phyloP scores from a whole-genome alignment of 2,888 invertebrate genomes.

The Pteria penguin region DNA sequence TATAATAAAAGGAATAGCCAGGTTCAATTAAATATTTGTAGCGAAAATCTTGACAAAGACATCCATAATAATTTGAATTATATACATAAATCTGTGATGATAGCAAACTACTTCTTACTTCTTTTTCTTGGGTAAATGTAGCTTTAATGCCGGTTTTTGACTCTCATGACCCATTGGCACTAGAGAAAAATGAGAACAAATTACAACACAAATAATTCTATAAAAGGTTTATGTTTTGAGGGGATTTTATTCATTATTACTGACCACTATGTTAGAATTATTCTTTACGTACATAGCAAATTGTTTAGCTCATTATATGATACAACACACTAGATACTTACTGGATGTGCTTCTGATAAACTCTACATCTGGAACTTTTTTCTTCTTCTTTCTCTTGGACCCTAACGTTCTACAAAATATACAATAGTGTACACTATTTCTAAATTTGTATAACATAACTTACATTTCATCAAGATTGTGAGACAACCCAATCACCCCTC shows the following conservation, averaged over 20 bases:
- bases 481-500: no score
- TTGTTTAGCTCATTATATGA: not conserved
- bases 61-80: no score
- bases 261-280: no score
- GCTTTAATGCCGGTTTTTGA: not conserved
- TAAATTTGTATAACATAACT: no score
- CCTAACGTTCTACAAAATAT: constrained; percentile 67
- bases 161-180: constrained; percentile 13
- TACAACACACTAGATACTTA: constrained; percentile 30
- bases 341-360: constrained; percentile 67
- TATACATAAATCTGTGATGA: not conserved
- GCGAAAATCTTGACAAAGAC: no score
- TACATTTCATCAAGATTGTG: no score
- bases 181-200: constrained; percentile 2
- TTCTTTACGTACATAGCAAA: not conserved
- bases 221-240: no score
- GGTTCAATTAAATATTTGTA: no score
- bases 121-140: not conserved
- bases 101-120: not conserved
- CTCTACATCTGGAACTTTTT: constrained; percentile 60
- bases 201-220: no score
- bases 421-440: no score
- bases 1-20: no score
- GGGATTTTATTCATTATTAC: no score
- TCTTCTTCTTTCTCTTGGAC: constrained; percentile 63